A percentile compares a stretch with the other conserved stretches of the same genome.
phyloP scores from a whole-genome alignment of 2,113 vertebrate species.

The Chloroceryle aenea region DNA sequence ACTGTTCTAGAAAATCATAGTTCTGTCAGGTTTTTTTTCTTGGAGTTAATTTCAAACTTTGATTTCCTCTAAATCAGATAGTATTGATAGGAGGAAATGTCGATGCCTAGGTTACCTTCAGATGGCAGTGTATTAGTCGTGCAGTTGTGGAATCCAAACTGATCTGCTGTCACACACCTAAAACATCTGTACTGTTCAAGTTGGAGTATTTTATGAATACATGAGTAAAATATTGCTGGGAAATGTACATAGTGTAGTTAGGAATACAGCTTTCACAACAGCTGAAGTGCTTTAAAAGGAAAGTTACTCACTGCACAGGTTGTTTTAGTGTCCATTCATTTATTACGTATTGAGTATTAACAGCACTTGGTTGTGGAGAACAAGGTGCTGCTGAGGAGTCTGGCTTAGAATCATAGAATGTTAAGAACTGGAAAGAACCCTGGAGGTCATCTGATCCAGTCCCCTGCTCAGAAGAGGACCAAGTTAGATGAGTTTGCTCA shows the following conservation, averaged over 20 bases:
- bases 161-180: neutral
- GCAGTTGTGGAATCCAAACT: neutral
- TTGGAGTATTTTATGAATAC: neutral
- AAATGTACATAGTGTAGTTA: neutral
- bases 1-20: neutral
- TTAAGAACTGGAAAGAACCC: neutral
- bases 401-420: neutral
- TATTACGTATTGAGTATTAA: neutral
- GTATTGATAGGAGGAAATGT: neutral
- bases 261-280: neutral
- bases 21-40: neutral
- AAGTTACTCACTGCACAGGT: neutral
- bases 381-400: neutral
- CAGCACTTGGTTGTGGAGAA: neutral
- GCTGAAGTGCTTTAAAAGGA: neutral
- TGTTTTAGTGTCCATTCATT: neutral
- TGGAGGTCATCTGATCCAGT: neutral
- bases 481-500: neutral
- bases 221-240: neutral
- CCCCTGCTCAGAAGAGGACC: neutral
- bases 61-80: neutral
- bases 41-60: neutral
- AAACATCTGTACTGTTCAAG: neutral
- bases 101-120: neutral
- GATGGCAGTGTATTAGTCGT: neutral